Evolutionary conservation across 2,797 vertebrate species (phyloP), one percentile per base, ranked within the genome.

Genomic region (Heterohyrax brucei): DNA sequence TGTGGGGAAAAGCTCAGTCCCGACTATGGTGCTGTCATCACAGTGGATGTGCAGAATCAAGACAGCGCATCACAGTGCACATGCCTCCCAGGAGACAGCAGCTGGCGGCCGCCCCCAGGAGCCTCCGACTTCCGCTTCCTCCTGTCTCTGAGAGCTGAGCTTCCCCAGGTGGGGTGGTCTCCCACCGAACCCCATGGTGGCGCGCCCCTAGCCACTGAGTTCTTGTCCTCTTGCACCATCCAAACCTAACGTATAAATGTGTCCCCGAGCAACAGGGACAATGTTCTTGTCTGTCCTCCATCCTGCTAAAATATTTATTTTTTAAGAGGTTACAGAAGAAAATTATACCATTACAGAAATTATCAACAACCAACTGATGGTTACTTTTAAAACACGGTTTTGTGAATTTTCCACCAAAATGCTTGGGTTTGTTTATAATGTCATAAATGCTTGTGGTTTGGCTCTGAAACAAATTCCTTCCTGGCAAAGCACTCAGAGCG

Each of bases 391-490:
- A 78, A 64, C 62, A 68, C 0, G 3, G 87, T 80, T 89, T 50
- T 18, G 44, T 85, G 75, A 48, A 7, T 70, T 89, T 84, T 50
- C 82, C 73, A 81, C 50, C 68, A 21, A 78, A 91, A 95, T 4
- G 79, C 30, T 16, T 61, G 84, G 80, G 53, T 89, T 93, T 97
- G 92, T 94, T 96, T 96, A 87, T 70, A 64, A 75, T 19, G 33
- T 79, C 94, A 94, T 95, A 87, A 96, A 92, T 21, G 80, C 84
- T 91, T 81, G 85, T 26, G 96, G 93, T 84, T 33, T 91, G 81
- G 91, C 92, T 82, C 16, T 89, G 81, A 95, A 95, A 76, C 61
- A 76, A 56, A 61, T 75, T 81, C 64, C 84, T 78, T 8, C 62
- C 62, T 1, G 75, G 61, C 2, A 28, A 80, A 66, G 84, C 8